Evolutionary conservation across 2,888 invertebrate species (phyloP), one percentile per base, ranked within the genome.

Genomic region (Unio delphinus): DNA sequence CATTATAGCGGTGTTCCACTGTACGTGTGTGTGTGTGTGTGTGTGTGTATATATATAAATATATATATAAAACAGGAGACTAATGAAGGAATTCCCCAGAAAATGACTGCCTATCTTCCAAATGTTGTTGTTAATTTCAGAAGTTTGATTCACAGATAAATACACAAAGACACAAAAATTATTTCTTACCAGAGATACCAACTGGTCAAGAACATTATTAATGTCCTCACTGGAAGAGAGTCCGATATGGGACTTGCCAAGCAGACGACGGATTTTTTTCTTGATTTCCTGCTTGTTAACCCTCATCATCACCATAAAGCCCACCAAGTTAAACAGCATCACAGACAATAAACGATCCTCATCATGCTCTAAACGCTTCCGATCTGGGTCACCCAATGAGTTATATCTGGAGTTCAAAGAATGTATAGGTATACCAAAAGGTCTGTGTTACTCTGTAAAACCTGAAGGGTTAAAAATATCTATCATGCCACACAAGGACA

Each of bases 231-330:
- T 98, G 91, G 98, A 98, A 1, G 96, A 95, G 60, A 99, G 93
- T 3, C 99, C 99, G 83, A 99, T 98, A 88, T 99, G 99, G 89
- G 98, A 98, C 90, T 99, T 99, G 7, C 99, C 99, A 18, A 99
- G 92, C 73, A 99, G 91, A 61, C 99, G 93, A 20, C 99, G 93
- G n/a, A 93, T 91, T 75, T 90, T 90, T 72, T 88, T 85, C 75
- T 86, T 83, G 45, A 89, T 70, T 73, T 90, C 96, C 70, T 93
- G 93, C 81, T 97, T 94, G 71, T 94, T 94, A 1, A 96, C 95
- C 81, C 94, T 95, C 83, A 98, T 92, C 94, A 98, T 95, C 0
- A 99, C 95, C 93, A 99, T 93, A 81, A 97, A 97, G 3, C 97
- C 97, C 0, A 97, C 96, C 79, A 99, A 91, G 91, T 99, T 99